Conservation (phyloP, 2,113 vertebrate genomes). For the Myotis brandtii region DNA sequence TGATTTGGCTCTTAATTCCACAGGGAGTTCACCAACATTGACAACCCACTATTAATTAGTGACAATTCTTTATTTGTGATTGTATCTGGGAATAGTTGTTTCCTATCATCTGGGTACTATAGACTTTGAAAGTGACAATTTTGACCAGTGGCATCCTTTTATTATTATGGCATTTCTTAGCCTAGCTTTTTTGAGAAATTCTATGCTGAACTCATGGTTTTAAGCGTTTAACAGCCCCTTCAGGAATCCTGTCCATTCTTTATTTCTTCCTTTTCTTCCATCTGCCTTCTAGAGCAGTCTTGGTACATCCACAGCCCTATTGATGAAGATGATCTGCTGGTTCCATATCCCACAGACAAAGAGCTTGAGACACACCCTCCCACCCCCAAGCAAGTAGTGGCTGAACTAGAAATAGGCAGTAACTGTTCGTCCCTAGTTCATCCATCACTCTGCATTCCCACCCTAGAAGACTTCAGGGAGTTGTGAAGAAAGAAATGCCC, state of each 20-base stretch:
- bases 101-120: constrained; percentile 18
- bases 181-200: constrained; percentile 19
- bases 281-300: constrained; percentile 16
- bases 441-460: background rate
- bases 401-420: background rate
- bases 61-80: constrained; percentile 56
- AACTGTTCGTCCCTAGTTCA: background rate
- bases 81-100: constrained; percentile 3
- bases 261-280: background rate
- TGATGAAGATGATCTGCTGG: background rate
- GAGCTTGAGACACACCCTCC: background rate
- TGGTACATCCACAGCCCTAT: background rate
- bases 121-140: constrained; percentile 25
- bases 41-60: constrained; percentile 64
- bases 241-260: background rate
- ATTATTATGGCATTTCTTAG: background rate
- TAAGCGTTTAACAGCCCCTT: background rate
- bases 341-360: background rate
- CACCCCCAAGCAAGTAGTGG: background rate
- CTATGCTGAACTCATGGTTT: background rate
- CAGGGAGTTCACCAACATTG: constrained; percentile 36
- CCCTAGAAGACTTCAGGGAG: background rate
- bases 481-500: background rate
- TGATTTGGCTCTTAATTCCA: constrained; percentile 66
- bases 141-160: background rate